Percentiles rank a stretch among this genome's conserved stretches.
phyloP scores from a whole-genome alignment of 2,797 vertebrate species.

The Girardinus metallicus region DNA sequence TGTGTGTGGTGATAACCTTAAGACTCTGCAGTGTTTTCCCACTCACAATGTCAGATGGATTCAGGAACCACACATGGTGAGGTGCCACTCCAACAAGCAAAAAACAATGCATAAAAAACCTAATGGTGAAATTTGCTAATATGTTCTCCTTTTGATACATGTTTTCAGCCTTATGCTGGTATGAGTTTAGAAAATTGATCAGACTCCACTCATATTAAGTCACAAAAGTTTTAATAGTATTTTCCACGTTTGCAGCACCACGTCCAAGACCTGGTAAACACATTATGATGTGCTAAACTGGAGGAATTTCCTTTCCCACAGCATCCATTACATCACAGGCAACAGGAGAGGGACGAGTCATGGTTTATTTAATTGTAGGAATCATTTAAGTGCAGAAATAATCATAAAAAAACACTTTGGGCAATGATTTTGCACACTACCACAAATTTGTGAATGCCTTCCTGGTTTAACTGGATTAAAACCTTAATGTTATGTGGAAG shows the following conservation, averaged over 20 bases:
- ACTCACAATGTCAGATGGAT: neutral
- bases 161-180: neutral
- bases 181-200: constrained; percentile 1
- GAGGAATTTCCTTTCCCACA: neutral
- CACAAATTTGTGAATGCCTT: neutral
- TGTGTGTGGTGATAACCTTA: neutral
- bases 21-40: neutral
- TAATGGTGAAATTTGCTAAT: neutral
- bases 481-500: neutral
- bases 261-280: neutral
- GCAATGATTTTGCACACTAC: constrained; percentile 1
- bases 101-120: neutral
- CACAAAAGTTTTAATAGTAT: neutral
- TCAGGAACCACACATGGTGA: neutral
- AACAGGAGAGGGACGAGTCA: neutral
- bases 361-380: neutral
- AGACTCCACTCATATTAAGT: neutral
- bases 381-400: neutral
- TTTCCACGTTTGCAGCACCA: neutral
- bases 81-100: neutral
- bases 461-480: neutral
- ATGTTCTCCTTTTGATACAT: neutral
- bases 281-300: neutral
- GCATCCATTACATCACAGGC: constrained; percentile 3
- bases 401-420: neutral